Evolutionary conservation across 2,797 vertebrate genomes (phyloP), one percentile per base, ranked within the genome.

Genomic region (Coilia nasus): DNA sequence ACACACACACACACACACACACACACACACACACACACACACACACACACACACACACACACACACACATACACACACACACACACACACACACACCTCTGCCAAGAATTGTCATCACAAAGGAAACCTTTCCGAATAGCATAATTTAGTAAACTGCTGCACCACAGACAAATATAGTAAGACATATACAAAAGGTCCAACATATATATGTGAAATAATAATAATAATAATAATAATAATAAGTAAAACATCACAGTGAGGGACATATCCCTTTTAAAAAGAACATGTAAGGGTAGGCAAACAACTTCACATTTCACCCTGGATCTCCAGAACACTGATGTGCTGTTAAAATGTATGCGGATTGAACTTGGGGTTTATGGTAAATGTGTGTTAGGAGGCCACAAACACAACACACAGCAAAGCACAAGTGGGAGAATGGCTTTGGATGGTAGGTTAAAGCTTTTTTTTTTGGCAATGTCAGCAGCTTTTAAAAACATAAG

Each of bases 221-320:
- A 75, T 41, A 78, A 78, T n/a, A n/a, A n/a, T n/a, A 31, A 35
- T 75, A 41, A 75, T 54, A 7, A 75, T 41, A 78, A 78, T n/a
- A n/a, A 17, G 35, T 44, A 31, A 78, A 44, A 78, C 71, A 21
- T 21, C 31, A 78, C 71, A 9, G 19, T 21, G 14, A 35, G 19
- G 67, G 35, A 44, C 0, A n/a, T 19, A 21, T 19, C 19, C 35
- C 47, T 47, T 59, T 41, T 62, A 19, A 81, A 50, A 19, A 78
- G 21, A 59, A 87, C 54, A 88, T 89, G 89, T 89, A 91, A 91
- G 92, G 92, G 91, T 90, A 86, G 92, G 92, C 91, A 92, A 92
- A 92, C 92, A 88, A 83, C 84, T 88, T 90, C 88, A 89, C 83
- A 90, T 90, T 90, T 89, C 90, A 90, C 46, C 83, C 85, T 87